Percentiles rank a stretch among this genome's conserved stretches.
These are phyloP conservation scores for Drosophila meridiana DNA, from an alignment of 2,888 invertebrate genomes.

Conservation along the genomic window DNA sequence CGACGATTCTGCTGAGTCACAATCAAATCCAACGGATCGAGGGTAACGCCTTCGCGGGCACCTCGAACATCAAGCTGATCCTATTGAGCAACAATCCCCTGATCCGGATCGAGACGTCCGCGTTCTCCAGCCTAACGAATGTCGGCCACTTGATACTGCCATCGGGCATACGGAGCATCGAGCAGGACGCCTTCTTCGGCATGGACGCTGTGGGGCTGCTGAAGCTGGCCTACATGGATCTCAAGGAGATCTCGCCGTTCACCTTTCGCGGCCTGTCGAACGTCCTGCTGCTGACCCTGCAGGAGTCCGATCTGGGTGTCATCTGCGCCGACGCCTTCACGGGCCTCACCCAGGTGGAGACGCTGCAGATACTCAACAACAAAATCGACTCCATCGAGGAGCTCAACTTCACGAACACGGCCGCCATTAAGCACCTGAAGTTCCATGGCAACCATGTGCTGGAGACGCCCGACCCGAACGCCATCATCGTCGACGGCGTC, in stretches of 20 bases:
- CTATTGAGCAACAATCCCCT: conserved; percentile 94
- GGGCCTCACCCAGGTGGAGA: conserved; percentile 90
- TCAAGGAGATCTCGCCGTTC: conserved; percentile 89
- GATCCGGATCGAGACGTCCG: conserved; percentile 91
- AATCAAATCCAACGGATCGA: conserved; percentile 90
- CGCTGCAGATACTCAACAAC: conserved; percentile 92
- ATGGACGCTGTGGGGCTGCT: conserved; percentile 93
- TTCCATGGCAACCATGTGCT: conserved; percentile 94
- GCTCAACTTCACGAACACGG: conserved; percentile 89
- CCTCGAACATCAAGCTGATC: conserved; percentile 92
- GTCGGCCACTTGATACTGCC: conserved; percentile 94
- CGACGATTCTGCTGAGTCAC: conserved; percentile 89
- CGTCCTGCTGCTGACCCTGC: conserved; percentile 90
- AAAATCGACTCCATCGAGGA: conserved; percentile 93
- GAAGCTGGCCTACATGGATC: conserved; percentile 93
- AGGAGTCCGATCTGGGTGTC: conserved; percentile 93
- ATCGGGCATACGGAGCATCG: conserved; percentile 90
- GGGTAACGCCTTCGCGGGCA: conserved; percentile 94
- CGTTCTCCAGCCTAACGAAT: conserved; percentile 93
- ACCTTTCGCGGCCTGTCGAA: conserved; percentile 92
- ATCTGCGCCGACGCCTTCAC: conserved; percentile 91
- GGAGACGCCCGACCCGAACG: conserved; percentile 89
- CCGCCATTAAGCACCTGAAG: conserved; percentile 89
- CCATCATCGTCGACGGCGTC: conserved; percentile 90
- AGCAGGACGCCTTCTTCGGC: conserved; percentile 92